Evolutionary conservation across 2,888 invertebrate species (phyloP), one percentile per base, ranked within the genome.

Genomic region (Orthosia cruda): DNA sequence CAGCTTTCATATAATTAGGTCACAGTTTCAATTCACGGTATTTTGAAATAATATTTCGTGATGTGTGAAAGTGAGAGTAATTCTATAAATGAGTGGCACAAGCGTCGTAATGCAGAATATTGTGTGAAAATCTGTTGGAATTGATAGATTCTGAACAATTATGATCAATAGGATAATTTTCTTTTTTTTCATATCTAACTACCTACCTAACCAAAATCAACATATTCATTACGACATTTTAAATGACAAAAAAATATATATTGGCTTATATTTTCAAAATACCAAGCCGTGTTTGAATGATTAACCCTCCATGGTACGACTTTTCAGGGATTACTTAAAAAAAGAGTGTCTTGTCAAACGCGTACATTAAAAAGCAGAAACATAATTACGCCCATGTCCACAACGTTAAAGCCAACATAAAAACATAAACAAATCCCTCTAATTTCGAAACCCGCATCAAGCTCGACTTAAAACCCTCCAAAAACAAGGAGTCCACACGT

Each of bases 401-500:
- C 64, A 76, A 77, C 55, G 45, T 83, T 69, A 73, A 65, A 79
- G 59, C 65, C 55, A 68, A 83, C 79, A 66, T 71, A 84, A 74
- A 68, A 84, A 81, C 81, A 74, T 61, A 81, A 74, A 74, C 65
- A 74, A 84, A 80, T 81, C 85, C 85, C 23, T 82, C 69, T 77
- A 77, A 83, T 73, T 79, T 84, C 76, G 63, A 70, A 87, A 87
- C 87, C 87, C 87, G 87, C 81, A 85, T 87, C 87, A 87, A 85
- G 78, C 71, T 79, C 62, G 83, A 85, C 87, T 87, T 87, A 84
- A 87, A 87, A 84, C 76, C 81, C 67, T 81, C 80, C 76, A 87
- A 87, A 87, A 87, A 87, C 88, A 79, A 83, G 80, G 76, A 87
- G 81, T 87, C 87, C 86, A 87, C 87, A 85, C 88, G 87, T 87